Conservation (phyloP, 1,140 invertebrate species). For the Archegozetes longisetosus region DNA sequence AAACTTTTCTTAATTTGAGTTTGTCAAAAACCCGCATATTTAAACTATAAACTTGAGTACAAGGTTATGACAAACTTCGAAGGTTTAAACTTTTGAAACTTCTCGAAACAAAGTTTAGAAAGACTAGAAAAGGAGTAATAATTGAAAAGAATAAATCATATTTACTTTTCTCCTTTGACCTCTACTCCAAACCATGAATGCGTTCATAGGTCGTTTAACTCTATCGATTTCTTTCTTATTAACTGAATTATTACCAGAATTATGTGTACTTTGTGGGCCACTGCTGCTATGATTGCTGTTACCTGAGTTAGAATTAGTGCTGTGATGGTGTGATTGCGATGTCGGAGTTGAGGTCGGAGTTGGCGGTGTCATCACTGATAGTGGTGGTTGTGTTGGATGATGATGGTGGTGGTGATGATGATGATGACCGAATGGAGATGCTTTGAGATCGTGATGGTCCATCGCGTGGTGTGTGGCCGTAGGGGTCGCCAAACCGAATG, state of each 20-base stretch:
- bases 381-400: slow-evolving; percentile 1
- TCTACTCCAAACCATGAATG: slow-evolving; percentile 99
- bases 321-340: slow-evolving; percentile 13
- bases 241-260: background rate
- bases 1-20: too few species aligned
- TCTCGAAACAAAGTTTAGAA: background rate
- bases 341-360: slow-evolving; percentile 16
- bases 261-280: background rate
- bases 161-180: slow-evolving; percentile 72
- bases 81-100: too few species aligned
- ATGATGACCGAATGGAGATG: slow-evolving; percentile 8
- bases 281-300: slow-evolving; percentile 3
- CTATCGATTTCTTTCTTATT: slow-evolving; percentile 41
- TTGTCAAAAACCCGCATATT: too few species aligned
- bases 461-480: background rate
- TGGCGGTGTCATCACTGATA: slow-evolving; percentile 18
- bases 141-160: background rate
- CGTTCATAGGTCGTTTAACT: slow-evolving; percentile 98
- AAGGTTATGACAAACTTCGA: too few species aligned
- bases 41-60: too few species aligned
- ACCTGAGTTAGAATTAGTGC: background rate
- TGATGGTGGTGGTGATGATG: slow-evolving; percentile 14
- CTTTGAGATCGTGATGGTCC: slow-evolving; percentile 20
- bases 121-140: background rate
- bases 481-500: slow-evolving; percentile 15